A percentile compares a stretch with the other conserved stretches of the same genome.
Evolutionary conservation across 2,888 invertebrate species (phyloP).

Genomic region (Tenthredo amoena): DNA sequence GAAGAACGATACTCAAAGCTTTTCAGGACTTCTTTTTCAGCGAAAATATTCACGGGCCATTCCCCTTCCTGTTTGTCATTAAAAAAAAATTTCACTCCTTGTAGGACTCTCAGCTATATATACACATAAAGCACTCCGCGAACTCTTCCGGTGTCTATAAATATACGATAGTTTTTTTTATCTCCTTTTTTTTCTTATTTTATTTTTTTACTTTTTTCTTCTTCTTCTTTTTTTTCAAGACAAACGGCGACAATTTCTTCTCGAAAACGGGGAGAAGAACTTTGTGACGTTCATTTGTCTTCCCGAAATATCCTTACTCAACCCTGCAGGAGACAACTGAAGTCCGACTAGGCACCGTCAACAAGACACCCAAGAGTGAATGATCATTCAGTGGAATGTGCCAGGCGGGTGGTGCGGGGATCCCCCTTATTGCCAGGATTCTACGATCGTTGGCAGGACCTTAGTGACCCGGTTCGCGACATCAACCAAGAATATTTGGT

Average conservation of each 20-base stretch:
- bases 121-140: background rate
- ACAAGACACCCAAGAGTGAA: slow-evolving; percentile 29
- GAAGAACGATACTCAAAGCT: background rate
- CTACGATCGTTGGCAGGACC: slow-evolving; percentile 5
- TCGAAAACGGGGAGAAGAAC: background rate
- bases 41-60: background rate
- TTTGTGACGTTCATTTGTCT: slow-evolving; percentile 20
- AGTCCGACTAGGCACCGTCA: slow-evolving; percentile 21
- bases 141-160: background rate
- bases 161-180: background rate
- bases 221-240: background rate
- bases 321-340: slow-evolving; percentile 28
- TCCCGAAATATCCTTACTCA: slow-evolving; percentile 14
- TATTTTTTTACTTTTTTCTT: background rate
- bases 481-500: slow-evolving; percentile 10
- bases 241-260: slow-evolving; percentile 27
- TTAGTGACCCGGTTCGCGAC: slow-evolving; percentile 22
- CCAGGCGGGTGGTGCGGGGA: background rate
- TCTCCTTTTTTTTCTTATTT: background rate
- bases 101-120: background rate
- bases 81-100: background rate
- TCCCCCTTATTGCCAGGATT: slow-evolving; percentile 16
- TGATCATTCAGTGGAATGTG: slow-evolving; percentile 37
- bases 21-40: background rate
- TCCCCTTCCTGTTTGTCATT: background rate